Evolutionary conservation across 2,888 invertebrate genomes (phyloP).

Genomic region (Mycalesis mineus): DNA sequence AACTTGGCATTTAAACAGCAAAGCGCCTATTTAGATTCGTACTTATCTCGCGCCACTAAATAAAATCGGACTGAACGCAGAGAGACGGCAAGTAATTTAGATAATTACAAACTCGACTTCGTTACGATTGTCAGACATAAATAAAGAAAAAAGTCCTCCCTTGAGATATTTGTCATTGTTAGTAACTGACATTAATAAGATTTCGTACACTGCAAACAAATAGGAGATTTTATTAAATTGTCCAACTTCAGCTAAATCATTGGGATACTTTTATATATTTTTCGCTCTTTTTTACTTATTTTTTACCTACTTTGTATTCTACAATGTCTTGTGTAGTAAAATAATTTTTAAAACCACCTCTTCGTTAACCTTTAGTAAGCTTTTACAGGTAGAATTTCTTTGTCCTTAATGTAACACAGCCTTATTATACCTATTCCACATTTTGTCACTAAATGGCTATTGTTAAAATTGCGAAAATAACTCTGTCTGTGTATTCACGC

Average conservation of each 20-base stretch:
- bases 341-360: too few species aligned
- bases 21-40: too few species aligned
- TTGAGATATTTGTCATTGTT: not conserved
- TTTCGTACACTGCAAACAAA: not conserved
- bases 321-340: not conserved
- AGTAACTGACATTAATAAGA: not conserved
- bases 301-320: not conserved
- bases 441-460: too few species aligned
- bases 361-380: too few species aligned
- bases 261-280: not conserved
- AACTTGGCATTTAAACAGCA: too few species aligned
- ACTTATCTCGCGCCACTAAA: not conserved
- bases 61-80: not conserved
- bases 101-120: not conserved
- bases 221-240: not conserved
- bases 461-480: too few species aligned
- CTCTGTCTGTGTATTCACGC: too few species aligned
- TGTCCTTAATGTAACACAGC: too few species aligned
- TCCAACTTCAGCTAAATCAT: not conserved
- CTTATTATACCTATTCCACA: too few species aligned
- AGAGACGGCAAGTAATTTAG: not conserved
- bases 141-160: not conserved
- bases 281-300: not conserved
- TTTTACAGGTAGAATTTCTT: too few species aligned
- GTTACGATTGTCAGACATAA: conserved; percentile 9